Conservation (phyloP, 2,113 vertebrate genomes). For the Charina bottae region DNA sequence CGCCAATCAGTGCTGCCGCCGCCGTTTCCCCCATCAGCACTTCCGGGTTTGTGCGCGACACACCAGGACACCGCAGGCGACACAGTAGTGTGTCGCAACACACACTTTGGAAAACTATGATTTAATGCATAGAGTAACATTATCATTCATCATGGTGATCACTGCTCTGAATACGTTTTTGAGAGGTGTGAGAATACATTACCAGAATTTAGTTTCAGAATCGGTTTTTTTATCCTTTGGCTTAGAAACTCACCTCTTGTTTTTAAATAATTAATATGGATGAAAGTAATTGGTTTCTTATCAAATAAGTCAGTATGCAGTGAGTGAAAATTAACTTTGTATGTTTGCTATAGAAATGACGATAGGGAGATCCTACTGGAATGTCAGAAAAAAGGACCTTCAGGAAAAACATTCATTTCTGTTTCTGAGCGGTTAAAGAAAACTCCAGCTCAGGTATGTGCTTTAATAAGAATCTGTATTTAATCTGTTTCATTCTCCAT, state of each 20-base stretch:
- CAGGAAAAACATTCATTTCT: slow-evolving; percentile 85
- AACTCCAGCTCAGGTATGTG: slow-evolving; percentile 83
- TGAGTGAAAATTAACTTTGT: neutral
- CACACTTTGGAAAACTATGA: no score
- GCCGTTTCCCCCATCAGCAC: no score
- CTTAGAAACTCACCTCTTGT: neutral
- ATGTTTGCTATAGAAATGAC: slow-evolving; percentile 82
- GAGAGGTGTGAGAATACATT: neutral
- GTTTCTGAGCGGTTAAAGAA: slow-evolving; percentile 86
- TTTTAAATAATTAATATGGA: neutral
- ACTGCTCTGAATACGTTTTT: no score
- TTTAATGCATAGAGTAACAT: neutral
- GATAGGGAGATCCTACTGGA: slow-evolving; percentile 90
- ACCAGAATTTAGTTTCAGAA: neutral
- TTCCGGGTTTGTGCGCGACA: no score
- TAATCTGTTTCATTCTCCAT: neutral
- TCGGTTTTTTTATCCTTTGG: neutral
- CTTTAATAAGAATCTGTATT: neutral
- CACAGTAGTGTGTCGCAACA: no score
- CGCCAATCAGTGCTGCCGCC: no score
- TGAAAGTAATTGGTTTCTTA: neutral
- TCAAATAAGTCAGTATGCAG: neutral
- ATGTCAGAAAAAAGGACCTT: slow-evolving; percentile 88
- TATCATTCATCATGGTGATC: neutral
- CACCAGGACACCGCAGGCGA: no score